These are phyloP conservation scores for Xerus rutilus DNA, from an alignment of 2,797 vertebrate genomes.

Conservation along the genomic window DNA sequence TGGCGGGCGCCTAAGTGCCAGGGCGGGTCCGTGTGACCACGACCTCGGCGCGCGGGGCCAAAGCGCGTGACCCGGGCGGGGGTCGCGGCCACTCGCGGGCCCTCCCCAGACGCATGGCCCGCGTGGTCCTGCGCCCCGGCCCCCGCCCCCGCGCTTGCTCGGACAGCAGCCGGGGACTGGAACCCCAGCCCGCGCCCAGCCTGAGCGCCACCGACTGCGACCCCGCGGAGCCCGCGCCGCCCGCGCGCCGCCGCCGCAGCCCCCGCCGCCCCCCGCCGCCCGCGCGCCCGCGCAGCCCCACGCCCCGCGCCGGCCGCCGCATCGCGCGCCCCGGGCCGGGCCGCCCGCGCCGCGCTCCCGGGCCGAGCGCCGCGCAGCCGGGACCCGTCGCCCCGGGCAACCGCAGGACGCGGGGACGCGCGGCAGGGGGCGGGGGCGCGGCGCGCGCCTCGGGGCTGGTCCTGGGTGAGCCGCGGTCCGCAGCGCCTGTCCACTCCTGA, in stretches of 20 bases:
- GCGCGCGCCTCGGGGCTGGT: background rate
- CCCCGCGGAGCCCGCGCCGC: fast-evolving
- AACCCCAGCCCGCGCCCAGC: background rate
- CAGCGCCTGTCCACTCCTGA: too few species aligned
- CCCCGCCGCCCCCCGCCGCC: background rate
- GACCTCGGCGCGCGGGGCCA: background rate
- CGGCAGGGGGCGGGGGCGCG: fast-evolving
- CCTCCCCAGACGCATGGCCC: conserved; percentile 31
- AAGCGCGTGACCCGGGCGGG: background rate
- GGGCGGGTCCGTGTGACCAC: conserved; percentile 2
- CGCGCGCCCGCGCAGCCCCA: conserved; percentile 60
- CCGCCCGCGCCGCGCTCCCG: background rate
- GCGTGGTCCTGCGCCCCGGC: background rate
- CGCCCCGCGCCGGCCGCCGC: conserved; percentile 8
- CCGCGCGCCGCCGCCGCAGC: background rate
- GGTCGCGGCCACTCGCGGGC: background rate
- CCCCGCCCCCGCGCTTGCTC: background rate
- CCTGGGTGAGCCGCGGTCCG: conserved; percentile 3
- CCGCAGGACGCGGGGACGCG: background rate
- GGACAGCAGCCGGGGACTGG: background rate
- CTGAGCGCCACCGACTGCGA: background rate
- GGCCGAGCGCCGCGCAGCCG: background rate
- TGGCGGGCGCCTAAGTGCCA: background rate
- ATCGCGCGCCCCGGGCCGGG: fast-evolving
- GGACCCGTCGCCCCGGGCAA: conserved; percentile 31